Evolutionary conservation across 1,140 invertebrate genomes (phyloP).

Genomic region (Ceratoteleas bidentatus): DNA sequence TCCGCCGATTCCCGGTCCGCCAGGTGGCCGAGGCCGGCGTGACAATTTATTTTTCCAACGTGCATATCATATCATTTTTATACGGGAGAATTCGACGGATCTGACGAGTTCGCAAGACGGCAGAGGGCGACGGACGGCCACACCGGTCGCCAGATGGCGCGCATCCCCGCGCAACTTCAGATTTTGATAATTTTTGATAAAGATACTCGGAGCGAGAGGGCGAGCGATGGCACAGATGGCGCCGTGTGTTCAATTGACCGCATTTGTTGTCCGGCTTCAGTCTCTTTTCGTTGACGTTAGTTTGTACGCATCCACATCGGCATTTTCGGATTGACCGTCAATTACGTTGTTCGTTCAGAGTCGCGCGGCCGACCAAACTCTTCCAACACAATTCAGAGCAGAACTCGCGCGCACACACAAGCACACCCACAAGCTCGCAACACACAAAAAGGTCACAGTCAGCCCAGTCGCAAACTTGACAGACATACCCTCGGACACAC

Average conservation of each 20-base stretch:
- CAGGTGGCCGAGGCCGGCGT: constrained; percentile 68
- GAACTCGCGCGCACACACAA: constrained; percentile 40
- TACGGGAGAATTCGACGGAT: constrained; percentile 74
- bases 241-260: constrained; percentile 51
- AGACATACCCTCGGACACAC: constrained; percentile 7
- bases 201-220: constrained; percentile 18
- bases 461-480: too few species aligned
- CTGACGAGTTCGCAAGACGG: constrained; percentile 44
- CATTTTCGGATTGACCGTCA: constrained; percentile 34
- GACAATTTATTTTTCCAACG: constrained; percentile 82
- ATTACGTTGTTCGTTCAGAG: constrained; percentile 39
- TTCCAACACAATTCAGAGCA: constrained; percentile 44
- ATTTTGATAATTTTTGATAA: constrained; percentile 56
- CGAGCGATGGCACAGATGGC: constrained; percentile 40
- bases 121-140: constrained; percentile 17
- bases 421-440: background rate
- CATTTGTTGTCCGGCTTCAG: constrained; percentile 39
- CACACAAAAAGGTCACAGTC: too few species aligned
- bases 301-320: constrained; percentile 16
- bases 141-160: constrained; percentile 17
- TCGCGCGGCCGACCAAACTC: constrained; percentile 42
- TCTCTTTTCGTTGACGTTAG: constrained; percentile 23
- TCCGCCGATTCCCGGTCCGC: background rate
- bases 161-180: constrained; percentile 34
- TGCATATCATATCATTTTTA: constrained; percentile 83